Evolutionary conservation across 2,888 invertebrate species (phyloP), one percentile per base, ranked within the genome.

Genomic region (Diarsia dahlii): DNA sequence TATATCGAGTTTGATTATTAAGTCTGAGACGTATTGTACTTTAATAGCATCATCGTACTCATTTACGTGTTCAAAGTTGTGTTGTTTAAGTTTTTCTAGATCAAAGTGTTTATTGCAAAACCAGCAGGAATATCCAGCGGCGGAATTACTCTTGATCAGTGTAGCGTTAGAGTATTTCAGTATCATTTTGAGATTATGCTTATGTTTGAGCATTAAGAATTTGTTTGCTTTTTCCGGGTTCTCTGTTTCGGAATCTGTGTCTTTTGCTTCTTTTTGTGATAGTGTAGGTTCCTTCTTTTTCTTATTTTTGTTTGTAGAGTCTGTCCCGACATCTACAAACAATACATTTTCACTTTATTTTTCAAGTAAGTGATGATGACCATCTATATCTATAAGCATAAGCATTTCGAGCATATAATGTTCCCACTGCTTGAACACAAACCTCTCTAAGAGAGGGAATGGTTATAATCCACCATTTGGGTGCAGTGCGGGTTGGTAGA

Each of bases 101-200:
- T 18, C 56, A 45, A 78, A 77, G 34, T 64, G 20, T 4, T 71
- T 34, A 12, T 77, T 20, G 54, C 71, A 77, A 34, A 77, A 77
- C 48, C 71, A 78, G 45, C 92, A 92, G 1, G 78, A 73, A 70
- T 89, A 92, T 0, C 88, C 88, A 3, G 65, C 52, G 0, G 86
- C 79, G 70, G 87, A 82, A 28, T 83, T 76, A 0, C 79, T 85
- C 65, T 87, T 87, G 9, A 91, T 76, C 3, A 91, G 82, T 0
- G 91, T 90, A 0, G 92, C 91, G 77, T 91, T 92, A 0, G 91
- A 90, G 58, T 75, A 66, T 71, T 82, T 80, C 18, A 89, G 63
- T 62, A 89, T 79, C 1, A 78, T 72, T 28, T 63, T 77, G 1
- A 89, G 80, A 63, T 89, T 89, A 1, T 89, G 81, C 67, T 79